These are phyloP conservation scores for Desmodus rotundus DNA, from an alignment of 2,113 vertebrate species.

Conservation along the genomic window DNA sequence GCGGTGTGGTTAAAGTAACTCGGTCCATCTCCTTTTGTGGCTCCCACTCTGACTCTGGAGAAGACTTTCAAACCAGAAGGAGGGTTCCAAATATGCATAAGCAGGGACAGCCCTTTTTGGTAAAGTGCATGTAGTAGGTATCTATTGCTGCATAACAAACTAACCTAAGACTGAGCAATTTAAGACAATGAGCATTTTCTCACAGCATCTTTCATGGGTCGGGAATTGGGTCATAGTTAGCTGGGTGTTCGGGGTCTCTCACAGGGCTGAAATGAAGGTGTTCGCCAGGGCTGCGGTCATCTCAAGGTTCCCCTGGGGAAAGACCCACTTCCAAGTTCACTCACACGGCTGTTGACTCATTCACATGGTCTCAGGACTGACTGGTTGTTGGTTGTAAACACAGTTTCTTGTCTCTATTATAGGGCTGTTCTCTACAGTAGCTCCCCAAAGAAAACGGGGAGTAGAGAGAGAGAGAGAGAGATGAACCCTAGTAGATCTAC, in stretches of 20 bases:
- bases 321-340: neutral
- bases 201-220: neutral
- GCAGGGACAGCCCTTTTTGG: neutral
- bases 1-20: neutral
- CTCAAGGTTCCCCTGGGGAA: neutral
- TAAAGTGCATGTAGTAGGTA: neutral
- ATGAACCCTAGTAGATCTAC: neutral
- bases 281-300: neutral
- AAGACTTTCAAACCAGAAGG: neutral
- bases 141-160: neutral
- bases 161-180: neutral
- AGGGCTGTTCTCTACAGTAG: neutral
- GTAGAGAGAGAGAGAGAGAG: neutral
- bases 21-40: neutral
- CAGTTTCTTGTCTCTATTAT: neutral
- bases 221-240: neutral
- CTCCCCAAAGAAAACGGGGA: neutral
- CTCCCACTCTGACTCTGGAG: neutral
- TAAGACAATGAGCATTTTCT: neutral
- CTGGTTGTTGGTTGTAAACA: neutral
- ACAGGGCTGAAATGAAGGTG: neutral
- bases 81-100: neutral
- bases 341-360: neutral
- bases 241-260: neutral
- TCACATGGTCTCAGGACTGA: neutral